Evolutionary conservation across 2,888 invertebrate species (phyloP).

Genomic region (Lamellibrachia satsuma): DNA sequence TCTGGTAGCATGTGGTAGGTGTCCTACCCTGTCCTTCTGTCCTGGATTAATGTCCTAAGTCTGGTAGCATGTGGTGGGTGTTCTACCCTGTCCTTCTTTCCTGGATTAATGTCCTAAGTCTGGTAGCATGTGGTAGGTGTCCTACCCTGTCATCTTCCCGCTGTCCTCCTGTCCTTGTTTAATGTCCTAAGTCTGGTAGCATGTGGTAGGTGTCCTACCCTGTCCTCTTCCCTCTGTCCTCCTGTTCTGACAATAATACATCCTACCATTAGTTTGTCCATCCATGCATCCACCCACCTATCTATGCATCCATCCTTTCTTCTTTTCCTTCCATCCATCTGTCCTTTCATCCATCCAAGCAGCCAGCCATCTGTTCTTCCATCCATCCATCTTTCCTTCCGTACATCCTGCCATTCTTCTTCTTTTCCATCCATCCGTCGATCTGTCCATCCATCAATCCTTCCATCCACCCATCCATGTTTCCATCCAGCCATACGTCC

Average conservation of each 20-base stretch:
- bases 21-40: background rate
- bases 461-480: too few species aligned
- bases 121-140: too few species aligned
- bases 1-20: slow-evolving; percentile 61
- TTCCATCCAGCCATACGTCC: background rate
- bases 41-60: too few species aligned
- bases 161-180: too few species aligned
- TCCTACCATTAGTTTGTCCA: background rate
- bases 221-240: background rate
- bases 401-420: background rate
- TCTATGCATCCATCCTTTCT: background rate
- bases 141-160: too few species aligned
- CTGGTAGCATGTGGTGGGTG: too few species aligned
- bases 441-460: too few species aligned
- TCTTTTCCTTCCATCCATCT: background rate
- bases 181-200: too few species aligned
- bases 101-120: too few species aligned
- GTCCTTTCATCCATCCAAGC: background rate
- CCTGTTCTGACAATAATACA: background rate
- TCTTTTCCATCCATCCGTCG: background rate
- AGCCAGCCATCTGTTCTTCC: background rate
- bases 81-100: too few species aligned
- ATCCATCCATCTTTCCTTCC: background rate
- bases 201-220: too few species aligned
- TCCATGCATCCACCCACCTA: background rate